Evolutionary conservation across 2,797 vertebrate species (phyloP).

Genomic region (Artibeus jamaicensis): DNA sequence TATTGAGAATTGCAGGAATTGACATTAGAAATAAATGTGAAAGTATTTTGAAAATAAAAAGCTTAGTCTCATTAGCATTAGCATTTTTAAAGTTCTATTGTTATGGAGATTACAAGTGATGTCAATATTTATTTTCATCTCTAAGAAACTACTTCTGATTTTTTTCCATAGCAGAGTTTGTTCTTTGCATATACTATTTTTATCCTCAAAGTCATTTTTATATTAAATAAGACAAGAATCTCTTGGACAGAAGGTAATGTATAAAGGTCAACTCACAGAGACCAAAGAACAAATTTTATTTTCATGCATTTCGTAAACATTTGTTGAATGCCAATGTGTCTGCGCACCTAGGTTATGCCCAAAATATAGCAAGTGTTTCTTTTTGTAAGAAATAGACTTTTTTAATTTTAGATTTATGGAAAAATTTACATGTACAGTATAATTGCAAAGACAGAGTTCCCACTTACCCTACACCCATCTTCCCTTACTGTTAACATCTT

Average conservation of each 20-base stretch:
- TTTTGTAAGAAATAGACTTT: not conserved
- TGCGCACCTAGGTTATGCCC: not conserved
- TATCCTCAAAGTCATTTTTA: not conserved
- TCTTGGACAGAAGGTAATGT: not conserved
- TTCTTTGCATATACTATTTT: not conserved
- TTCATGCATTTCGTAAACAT: not conserved
- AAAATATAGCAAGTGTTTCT: not conserved
- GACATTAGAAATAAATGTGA: not conserved
- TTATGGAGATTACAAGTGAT: not conserved
- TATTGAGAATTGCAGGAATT: not conserved
- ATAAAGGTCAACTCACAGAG: not conserved
- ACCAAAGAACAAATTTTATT: constrained; percentile 27
- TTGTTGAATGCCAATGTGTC: not conserved
- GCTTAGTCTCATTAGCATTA: not conserved
- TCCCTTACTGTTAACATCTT: not conserved
- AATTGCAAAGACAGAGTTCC: not conserved
- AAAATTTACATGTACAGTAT: not conserved
- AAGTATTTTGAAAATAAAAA: constrained; percentile 38
- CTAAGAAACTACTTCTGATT: constrained; percentile 21
- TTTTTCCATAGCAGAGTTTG: not conserved
- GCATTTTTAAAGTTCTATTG: not conserved
- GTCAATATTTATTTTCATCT: not conserved
- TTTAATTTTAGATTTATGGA: not conserved
- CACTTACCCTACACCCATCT: not conserved
- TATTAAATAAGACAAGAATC: constrained; percentile 9